phyloP scores from a whole-genome alignment of 2,113 vertebrate genomes.

The human region GRCh38 chr14:96278501-96279000 shows the following conservation, averaged over 20 bases:
- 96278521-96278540: not conserved
- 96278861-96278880: not conserved
- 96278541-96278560: not conserved
- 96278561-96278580: not conserved
- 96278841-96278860: not conserved
- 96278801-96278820: too few relatives aligned
- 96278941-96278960: not conserved
- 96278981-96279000: not conserved
- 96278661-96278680: not conserved
- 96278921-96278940: not conserved
- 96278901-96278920: too few relatives aligned
- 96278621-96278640: not conserved
- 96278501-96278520: not conserved
- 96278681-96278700: not conserved
- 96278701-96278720: too few relatives aligned
- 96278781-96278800: not conserved
- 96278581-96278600: not conserved
- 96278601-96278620: not conserved
- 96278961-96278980: not conserved
- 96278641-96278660: fast-evolving
- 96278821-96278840: fast-evolving
- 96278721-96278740: not conserved
- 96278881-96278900: not conserved
- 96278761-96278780: not conserved
- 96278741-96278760: not conserved